Evolutionary conservation across 2,797 vertebrate species (phyloP).

Genomic region (Melanotaenia trifasciata): DNA sequence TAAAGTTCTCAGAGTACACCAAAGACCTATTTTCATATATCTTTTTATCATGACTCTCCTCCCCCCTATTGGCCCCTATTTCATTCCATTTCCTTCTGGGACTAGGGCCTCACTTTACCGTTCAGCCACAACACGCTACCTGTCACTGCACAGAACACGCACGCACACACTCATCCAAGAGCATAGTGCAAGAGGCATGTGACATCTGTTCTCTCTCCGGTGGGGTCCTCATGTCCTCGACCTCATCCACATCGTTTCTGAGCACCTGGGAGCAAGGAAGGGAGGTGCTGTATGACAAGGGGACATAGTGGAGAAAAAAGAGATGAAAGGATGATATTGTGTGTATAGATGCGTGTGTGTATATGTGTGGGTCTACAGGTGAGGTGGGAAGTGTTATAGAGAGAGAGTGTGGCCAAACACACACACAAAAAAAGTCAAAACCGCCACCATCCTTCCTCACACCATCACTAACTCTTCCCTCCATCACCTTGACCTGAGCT

Average conservation of each 20-base stretch:
- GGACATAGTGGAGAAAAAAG: slow-evolving; percentile 47
- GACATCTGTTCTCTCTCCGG: slow-evolving; percentile 83
- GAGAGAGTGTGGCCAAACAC: slow-evolving; percentile 59
- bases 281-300: slow-evolving; percentile 62
- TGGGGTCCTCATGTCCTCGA: slow-evolving; percentile 79
- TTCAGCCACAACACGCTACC: slow-evolving; percentile 75
- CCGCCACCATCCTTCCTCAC: slow-evolving; percentile 53
- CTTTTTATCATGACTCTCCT: slow-evolving; percentile 23
- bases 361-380: slow-evolving; percentile 13
- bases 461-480: slow-evolving; percentile 64
- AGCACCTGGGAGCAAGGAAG: slow-evolving; percentile 68
- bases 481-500: slow-evolving; percentile 72
- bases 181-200: slow-evolving; percentile 73
- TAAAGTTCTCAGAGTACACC: slow-evolving; percentile 29
- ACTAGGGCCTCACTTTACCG: slow-evolving; percentile 61
- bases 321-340: slow-evolving; percentile 35
- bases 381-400: slow-evolving; percentile 27
- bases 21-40: slow-evolving; percentile 42
- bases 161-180: slow-evolving; percentile 50
- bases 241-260: slow-evolving; percentile 73
- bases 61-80: slow-evolving; percentile 36
- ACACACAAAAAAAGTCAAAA: slow-evolving; percentile 67
- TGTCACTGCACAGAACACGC: slow-evolving; percentile 67
- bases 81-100: slow-evolving; percentile 60
- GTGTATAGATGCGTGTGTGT: neutral